phyloP scores from a whole-genome alignment of 2,797 vertebrate species.

The Loris lydekkerianus region DNA sequence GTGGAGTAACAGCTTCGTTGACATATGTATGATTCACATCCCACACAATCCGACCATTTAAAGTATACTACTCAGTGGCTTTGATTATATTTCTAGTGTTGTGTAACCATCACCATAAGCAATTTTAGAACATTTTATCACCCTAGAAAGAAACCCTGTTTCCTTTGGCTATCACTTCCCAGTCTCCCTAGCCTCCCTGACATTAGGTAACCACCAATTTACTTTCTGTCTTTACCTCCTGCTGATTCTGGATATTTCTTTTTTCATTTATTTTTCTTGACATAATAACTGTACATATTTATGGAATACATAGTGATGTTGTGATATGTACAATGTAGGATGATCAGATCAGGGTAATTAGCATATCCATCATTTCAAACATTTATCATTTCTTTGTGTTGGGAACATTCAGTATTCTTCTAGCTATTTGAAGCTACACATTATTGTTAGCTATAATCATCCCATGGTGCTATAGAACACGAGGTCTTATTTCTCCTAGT shows the following conservation, averaged over 20 bases:
- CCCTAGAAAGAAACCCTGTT: neutral
- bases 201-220: neutral
- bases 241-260: neutral
- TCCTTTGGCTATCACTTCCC: neutral
- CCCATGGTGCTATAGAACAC: neutral
- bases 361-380: neutral
- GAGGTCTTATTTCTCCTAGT: neutral
- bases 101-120: neutral
- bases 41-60: neutral
- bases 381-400: neutral
- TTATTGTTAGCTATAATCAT: neutral
- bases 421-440: neutral
- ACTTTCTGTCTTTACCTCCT: constrained; percentile 25
- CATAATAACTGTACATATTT: neutral
- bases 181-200: neutral
- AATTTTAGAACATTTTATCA: neutral
- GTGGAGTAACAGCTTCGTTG: neutral
- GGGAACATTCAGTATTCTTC: neutral
- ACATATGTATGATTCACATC: neutral
- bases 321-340: neutral
- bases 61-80: neutral
- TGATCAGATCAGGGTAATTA: neutral
- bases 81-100: neutral
- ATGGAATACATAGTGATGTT: neutral
- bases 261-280: neutral